These are phyloP conservation scores for Champsocephalus esox DNA, from an alignment of 2,797 vertebrate genomes.

Conservation along the genomic window DNA sequence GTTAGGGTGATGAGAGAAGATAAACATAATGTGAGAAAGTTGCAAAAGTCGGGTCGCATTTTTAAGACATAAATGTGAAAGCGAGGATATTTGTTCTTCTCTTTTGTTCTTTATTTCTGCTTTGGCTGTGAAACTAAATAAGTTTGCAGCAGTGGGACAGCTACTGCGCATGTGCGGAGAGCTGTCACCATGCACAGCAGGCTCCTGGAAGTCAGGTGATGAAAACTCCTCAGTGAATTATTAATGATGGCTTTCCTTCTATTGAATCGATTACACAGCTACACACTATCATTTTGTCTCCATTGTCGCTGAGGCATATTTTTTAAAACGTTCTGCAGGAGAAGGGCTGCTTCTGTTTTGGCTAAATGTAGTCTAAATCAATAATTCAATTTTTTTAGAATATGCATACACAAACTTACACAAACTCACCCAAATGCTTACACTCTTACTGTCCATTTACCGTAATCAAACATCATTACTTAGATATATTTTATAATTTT, in stretches of 20 bases:
- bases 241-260: slow-evolving; percentile 45
- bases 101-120: background rate
- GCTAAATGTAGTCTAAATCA: background rate
- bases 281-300: background rate
- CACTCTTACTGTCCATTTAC: background rate
- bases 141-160: background rate
- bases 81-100: fast-evolving
- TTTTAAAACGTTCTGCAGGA: background rate
- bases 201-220: slow-evolving; percentile 54
- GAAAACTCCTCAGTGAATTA: slow-evolving; percentile 45
- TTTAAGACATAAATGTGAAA: fast-evolving
- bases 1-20: background rate
- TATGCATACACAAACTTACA: background rate
- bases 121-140: background rate
- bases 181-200: slow-evolving; percentile 26
- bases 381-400: background rate
- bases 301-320: background rate
- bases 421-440: no score
- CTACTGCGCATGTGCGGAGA: slow-evolving; percentile 31
- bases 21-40: background rate
- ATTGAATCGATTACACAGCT: slow-evolving; percentile 11
- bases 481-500: background rate
- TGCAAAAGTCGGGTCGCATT: fast-evolving
- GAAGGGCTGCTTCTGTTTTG: background rate
- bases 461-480: background rate